These are phyloP conservation scores for Gymnogyps californianus DNA, from an alignment of 2,113 vertebrate genomes.

Conservation along the genomic window DNA sequence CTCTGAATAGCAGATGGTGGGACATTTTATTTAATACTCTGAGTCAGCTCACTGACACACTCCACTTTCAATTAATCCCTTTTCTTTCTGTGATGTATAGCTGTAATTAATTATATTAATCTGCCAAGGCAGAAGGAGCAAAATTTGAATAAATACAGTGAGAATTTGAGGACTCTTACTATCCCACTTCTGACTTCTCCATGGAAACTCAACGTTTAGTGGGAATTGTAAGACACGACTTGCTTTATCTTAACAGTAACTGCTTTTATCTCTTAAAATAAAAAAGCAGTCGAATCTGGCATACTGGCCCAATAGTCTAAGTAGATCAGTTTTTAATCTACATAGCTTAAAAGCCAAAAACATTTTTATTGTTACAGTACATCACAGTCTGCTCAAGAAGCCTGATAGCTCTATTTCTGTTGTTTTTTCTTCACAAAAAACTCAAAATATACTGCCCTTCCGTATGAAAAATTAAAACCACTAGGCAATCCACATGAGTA, in stretches of 20 bases:
- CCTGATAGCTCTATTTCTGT: background rate
- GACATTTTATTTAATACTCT: background rate
- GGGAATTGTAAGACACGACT: background rate
- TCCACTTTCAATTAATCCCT: background rate
- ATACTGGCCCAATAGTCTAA: background rate
- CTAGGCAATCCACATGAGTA: too few species aligned
- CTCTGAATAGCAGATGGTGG: background rate
- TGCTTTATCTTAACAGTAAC: background rate
- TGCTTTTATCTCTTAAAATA: background rate
- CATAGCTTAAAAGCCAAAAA: background rate
- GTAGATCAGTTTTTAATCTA: background rate
- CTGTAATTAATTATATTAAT: constrained; percentile 25
- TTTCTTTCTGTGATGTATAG: background rate
- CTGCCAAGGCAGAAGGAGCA: background rate
- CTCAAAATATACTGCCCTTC: background rate
- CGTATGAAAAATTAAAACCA: too few species aligned
- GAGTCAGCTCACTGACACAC: background rate
- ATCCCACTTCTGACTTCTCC: background rate
- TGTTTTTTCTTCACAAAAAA: background rate
- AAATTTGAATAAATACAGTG: background rate
- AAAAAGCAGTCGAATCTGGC: background rate
- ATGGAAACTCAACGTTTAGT: background rate
- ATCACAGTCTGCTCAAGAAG: background rate
- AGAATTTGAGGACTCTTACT: background rate
- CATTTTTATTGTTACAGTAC: background rate